These are phyloP conservation scores for Psammodynastes pulverulentus DNA, from an alignment of 2,113 vertebrate genomes.

Conservation along the genomic window DNA sequence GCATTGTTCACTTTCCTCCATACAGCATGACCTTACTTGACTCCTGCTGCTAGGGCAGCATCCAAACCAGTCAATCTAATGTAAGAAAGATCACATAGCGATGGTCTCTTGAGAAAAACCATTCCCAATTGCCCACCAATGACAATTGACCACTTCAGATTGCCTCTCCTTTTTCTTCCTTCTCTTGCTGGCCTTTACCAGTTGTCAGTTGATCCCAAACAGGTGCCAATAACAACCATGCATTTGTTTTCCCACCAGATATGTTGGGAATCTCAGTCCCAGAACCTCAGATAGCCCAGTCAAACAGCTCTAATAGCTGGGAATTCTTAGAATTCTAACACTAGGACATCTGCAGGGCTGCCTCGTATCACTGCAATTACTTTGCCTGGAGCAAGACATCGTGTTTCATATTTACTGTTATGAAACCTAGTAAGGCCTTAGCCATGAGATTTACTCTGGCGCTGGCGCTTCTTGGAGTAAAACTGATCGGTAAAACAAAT, in stretches of 20 bases:
- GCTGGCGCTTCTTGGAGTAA: not conserved
- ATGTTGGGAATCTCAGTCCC: not conserved
- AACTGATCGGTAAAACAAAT: not conserved
- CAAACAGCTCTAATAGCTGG: not conserved
- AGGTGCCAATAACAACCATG: not conserved
- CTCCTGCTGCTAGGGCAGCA: conserved; percentile 10
- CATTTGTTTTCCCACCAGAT: not conserved
- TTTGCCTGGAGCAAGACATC: not conserved
- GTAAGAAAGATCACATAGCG: conserved; percentile 6
- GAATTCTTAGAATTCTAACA: not conserved
- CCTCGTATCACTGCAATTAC: rapidly evolving
- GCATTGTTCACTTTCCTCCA: not conserved
- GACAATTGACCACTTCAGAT: not conserved
- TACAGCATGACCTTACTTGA: conserved; percentile 25
- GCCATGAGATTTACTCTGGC: conserved; percentile 8
- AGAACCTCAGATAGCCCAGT: not conserved
- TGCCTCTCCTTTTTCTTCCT: conserved; percentile 12
- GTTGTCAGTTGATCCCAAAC: not conserved
- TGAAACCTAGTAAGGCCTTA: conserved; percentile 9
- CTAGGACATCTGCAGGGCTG: not conserved
- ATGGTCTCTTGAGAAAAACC: conserved; percentile 39
- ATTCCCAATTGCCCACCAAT: conserved; percentile 17
- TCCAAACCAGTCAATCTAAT: conserved; percentile 33
- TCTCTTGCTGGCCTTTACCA: conserved; percentile 17
- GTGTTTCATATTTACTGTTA: conserved; percentile 32